Evolutionary conservation across 2,113 vertebrate genomes (phyloP), one percentile per base, ranked within the genome.

Genomic region (Cyprinodon variegatus): DNA sequence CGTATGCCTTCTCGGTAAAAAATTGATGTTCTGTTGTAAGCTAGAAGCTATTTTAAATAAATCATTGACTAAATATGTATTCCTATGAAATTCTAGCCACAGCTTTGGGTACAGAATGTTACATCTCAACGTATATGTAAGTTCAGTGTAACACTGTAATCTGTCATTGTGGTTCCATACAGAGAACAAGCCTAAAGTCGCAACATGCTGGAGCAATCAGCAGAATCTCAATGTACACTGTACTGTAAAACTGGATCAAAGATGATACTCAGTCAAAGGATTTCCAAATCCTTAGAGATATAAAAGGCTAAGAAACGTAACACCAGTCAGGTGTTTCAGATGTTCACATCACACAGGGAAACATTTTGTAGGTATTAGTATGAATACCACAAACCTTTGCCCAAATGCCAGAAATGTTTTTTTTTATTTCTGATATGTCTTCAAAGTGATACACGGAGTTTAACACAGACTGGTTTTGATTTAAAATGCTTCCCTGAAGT

Each of bases 251-350:
- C 61, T 45, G 38, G 36, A 64, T 75, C 38, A 76, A 57, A 77
- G n/a, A 74, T 82, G 37, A 76, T 70, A 37, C 65, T 79, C 39
- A 72, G 69, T 77, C 41, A 68, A 48, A 17, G 3, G 22, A 81
- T 41, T 65, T 74, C 4, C 29, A 70, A 62, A 61, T 62, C 67
- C 46, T 73, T 36, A 45, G 10, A 75, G 46, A 68, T 13, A 71
- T 64, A 53, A 76, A 68, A 66, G 50, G 60, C 62, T 69, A 41
- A 72, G 59, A 74, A 77, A 65, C 48, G 50, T 12, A 69, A 61
- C 11, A 65, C 48, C 57, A 11, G 38, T 57, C 71, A 77, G 5
- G 65, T 63, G 72, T 37, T 36, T 53, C 22, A 61, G 36, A 38
- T 65, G 11, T 46, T 70, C 41, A 41, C 1, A 14, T 78, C 60